phyloP scores from a whole-genome alignment of 2,888 invertebrate genomes.

The Cartodere bifasciata region DNA sequence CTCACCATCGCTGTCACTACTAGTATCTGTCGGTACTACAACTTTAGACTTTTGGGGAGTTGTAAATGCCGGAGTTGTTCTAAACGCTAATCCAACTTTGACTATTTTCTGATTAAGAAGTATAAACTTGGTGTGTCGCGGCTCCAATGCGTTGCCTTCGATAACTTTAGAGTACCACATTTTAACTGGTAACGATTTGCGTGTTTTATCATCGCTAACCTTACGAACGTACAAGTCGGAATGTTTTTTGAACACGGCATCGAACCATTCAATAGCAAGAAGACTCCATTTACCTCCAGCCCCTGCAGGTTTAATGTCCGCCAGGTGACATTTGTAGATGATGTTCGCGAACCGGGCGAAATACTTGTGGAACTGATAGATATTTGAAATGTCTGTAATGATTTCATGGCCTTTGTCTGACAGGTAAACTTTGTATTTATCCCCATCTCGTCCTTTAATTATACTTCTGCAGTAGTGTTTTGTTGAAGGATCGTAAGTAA shows the following conservation, averaged over 20 bases:
- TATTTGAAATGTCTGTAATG: conserved; percentile 32
- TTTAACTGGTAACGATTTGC: conserved; percentile 38
- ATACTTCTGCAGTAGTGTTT: conserved; percentile 53
- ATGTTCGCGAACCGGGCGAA: conserved; percentile 44
- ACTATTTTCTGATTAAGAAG: conserved; percentile 55
- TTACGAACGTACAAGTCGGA: conserved; percentile 42
- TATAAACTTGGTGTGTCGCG: conserved; percentile 47
- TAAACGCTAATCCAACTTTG: conserved; percentile 41
- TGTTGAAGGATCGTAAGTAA: conserved; percentile 34
- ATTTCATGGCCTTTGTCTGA: conserved; percentile 51
- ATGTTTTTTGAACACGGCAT: conserved; percentile 37
- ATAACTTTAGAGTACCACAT: conserved; percentile 50
- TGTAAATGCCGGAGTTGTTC: no score
- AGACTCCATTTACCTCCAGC: conserved; percentile 47
- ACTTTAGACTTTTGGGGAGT: not conserved
- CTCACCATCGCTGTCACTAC: not conserved
- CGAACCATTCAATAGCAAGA: conserved; percentile 46
- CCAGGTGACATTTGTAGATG: conserved; percentile 54
- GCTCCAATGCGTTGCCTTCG: conserved; percentile 52
- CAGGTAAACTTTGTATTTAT: conserved; percentile 43
- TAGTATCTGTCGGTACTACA: not conserved
- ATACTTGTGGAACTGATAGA: conserved; percentile 40
- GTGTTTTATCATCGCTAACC: conserved; percentile 35
- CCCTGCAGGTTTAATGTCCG: conserved; percentile 56
- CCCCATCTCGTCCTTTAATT: conserved; percentile 33